Evolutionary conservation across 2,888 invertebrate species (phyloP).

Genomic region (Drosophila mercatorum): DNA sequence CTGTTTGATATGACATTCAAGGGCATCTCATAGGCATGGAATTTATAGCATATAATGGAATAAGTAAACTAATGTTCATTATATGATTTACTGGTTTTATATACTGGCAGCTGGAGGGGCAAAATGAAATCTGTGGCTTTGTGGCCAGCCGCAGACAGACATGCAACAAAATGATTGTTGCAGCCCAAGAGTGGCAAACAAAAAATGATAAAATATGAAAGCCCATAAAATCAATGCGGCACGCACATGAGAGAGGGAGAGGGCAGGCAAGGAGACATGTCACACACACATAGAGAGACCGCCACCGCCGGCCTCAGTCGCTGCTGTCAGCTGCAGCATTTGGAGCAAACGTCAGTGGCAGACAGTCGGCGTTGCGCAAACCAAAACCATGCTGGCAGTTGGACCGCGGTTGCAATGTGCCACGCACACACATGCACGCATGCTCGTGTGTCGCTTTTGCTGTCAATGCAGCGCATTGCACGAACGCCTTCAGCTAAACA

Average conservation of each 20-base stretch:
- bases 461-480: constrained; percentile 46
- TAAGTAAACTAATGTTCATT: constrained; percentile 9
- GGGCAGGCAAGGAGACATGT: constrained; percentile 14
- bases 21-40: neutral
- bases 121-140: constrained; percentile 51
- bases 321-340: constrained; percentile 70
- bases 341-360: constrained; percentile 52
- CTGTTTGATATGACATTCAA: neutral
- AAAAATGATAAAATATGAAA: constrained; percentile 57
- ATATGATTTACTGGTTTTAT: constrained; percentile 33
- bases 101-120: neutral
- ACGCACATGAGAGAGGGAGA: constrained; percentile 5
- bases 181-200: constrained; percentile 37
- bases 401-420: constrained; percentile 54
- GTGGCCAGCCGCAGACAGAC: constrained; percentile 65
- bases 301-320: constrained; percentile 31
- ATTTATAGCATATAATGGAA: neutral
- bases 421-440: constrained; percentile 41
- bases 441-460: constrained; percentile 36
- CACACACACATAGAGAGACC: constrained; percentile 3
- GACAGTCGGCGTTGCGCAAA: constrained; percentile 28
- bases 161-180: constrained; percentile 63
- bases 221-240: constrained; percentile 72
- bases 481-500: constrained; percentile 54
- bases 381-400: constrained; percentile 54